phyloP scores from a whole-genome alignment of 2,113 vertebrate genomes.

The Pitta sordida region DNA sequence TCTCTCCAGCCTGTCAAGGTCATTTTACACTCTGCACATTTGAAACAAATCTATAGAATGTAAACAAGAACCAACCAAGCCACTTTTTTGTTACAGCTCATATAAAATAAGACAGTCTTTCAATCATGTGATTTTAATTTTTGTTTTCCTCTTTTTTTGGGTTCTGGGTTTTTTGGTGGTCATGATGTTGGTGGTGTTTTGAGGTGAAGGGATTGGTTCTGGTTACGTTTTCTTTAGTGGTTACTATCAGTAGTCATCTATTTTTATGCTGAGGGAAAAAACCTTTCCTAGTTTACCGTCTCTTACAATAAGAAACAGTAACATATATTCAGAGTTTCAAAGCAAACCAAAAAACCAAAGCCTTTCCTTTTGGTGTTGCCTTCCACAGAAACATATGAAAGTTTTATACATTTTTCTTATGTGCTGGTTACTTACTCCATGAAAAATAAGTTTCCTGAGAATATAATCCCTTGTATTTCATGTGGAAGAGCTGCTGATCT shows the following conservation, averaged over 20 bases:
- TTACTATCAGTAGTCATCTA: not conserved
- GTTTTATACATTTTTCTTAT: not conserved
- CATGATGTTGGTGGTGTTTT: not conserved
- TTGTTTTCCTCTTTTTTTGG: not conserved
- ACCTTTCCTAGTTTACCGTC: not conserved
- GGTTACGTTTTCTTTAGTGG: not conserved
- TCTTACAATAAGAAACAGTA: not conserved
- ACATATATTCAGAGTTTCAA: not conserved
- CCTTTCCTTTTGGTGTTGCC: not conserved
- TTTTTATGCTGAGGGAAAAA: not conserved
- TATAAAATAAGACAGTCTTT: not conserved
- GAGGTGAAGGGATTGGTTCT: rapidly evolving
- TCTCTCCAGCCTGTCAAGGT: too few species aligned
- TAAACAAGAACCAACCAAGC: not conserved
- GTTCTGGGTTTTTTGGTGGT: not conserved
- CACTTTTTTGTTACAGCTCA: not conserved
- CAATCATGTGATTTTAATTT: not conserved
- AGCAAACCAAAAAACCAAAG: not conserved
- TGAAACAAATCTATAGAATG: not conserved
- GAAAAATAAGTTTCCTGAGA: not conserved
- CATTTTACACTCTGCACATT: too few species aligned
- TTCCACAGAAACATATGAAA: not conserved
- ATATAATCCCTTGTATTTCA: not conserved
- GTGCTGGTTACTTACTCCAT: not conserved
- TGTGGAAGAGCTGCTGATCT: not conserved